These are phyloP conservation scores for Hirtodrosophila confusa DNA, from an alignment of 2,888 invertebrate species.

Conservation along the genomic window DNA sequence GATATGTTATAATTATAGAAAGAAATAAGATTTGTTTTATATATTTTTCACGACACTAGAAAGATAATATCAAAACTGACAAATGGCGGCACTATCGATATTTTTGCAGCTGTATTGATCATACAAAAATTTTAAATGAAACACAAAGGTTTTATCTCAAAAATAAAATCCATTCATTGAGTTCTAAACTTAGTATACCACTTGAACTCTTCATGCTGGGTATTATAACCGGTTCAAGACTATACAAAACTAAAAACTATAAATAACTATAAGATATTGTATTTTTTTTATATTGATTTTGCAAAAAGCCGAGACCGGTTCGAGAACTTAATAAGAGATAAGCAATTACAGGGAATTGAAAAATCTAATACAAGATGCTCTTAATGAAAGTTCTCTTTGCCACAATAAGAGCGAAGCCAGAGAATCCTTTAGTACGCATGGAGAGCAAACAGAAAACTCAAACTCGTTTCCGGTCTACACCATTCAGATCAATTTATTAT, in stretches of 20 bases:
- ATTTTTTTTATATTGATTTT: constrained; percentile 12
- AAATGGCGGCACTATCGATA: no score
- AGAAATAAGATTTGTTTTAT: no score
- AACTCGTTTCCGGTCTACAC: constrained; percentile 14
- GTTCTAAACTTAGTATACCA: neutral
- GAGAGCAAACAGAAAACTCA: neutral
- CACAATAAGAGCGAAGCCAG: no score
- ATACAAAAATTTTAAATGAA: no score
- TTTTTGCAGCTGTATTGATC: no score
- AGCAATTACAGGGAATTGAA: constrained; percentile 1
- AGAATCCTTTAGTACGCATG: neutral
- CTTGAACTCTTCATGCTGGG: neutral
- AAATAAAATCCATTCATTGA: no score
- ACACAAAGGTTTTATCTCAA: no score
- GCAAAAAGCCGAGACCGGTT: constrained; percentile 29
- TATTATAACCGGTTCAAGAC: constrained; percentile 60
- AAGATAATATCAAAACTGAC: no score
- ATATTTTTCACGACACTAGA: no score
- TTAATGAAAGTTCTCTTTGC: constrained; percentile 9
- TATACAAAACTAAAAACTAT: constrained; percentile 29
- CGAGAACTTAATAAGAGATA: neutral
- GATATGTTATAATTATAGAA: no score
- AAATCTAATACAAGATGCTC: constrained; percentile 1
- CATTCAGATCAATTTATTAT: neutral
- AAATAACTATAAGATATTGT: constrained; percentile 34